Conservation (phyloP, 2,113 vertebrate genomes). For the Xiphophorus hellerii region DNA sequence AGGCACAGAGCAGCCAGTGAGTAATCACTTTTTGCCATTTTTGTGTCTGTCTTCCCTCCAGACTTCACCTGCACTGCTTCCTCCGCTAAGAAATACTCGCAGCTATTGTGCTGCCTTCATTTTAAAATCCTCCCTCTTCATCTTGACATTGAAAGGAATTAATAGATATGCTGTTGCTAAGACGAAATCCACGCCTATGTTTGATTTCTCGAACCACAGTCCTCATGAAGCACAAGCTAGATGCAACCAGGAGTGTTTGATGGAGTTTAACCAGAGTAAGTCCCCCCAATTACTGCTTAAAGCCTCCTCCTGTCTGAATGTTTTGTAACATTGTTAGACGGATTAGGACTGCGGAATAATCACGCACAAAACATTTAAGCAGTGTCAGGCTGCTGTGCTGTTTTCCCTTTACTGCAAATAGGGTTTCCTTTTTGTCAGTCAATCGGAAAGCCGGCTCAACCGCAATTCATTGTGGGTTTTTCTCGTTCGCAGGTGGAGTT, state of each 20-base stretch:
- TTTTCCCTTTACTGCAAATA: constrained; percentile 61
- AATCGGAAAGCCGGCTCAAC: constrained; percentile 47
- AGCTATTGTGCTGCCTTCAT: not conserved
- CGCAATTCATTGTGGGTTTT: constrained; percentile 53
- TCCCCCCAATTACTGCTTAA: constrained; percentile 76
- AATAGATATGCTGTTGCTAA: constrained; percentile 51
- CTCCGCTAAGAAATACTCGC: constrained; percentile 1
- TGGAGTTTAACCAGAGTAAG: constrained; percentile 63
- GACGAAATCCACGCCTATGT: constrained; percentile 62
- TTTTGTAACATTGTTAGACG: constrained; percentile 80
- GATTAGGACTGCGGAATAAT: constrained; percentile 80
- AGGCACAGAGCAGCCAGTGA: constrained; percentile 52
- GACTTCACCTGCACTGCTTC: not conserved
- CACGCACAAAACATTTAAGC: constrained; percentile 73
- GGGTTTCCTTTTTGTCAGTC: constrained; percentile 52
- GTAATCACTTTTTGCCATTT: constrained; percentile 55
- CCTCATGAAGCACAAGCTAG: constrained; percentile 63
- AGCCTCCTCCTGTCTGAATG: constrained; percentile 78
- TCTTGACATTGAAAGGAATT: constrained; percentile 44
- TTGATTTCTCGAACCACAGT: constrained; percentile 57
- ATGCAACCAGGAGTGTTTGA: constrained; percentile 67
- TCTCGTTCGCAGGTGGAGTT: constrained; percentile 62
- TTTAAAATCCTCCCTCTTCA: constrained; percentile 25
- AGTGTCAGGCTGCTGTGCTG: constrained; percentile 69
- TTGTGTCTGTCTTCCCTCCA: constrained; percentile 7